phyloP scores from a whole-genome alignment of 2,797 vertebrate genomes.

The Hydrophis major region DNA sequence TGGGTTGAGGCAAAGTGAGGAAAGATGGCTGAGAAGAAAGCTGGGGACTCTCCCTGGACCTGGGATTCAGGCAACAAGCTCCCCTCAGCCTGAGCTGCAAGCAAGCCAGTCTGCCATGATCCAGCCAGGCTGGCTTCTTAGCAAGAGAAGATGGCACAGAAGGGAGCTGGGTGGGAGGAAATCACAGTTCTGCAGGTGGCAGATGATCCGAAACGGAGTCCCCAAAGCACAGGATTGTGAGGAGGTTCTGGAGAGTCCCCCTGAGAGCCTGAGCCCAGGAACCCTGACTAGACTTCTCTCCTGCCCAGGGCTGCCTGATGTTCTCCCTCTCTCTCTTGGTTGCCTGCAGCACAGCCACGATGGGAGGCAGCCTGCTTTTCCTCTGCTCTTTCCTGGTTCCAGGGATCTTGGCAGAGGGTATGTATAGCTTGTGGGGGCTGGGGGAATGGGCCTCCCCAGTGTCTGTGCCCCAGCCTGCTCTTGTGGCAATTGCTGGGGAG shows the following conservation, averaged over 20 bases:
- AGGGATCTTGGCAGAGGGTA: slow-evolving; percentile 75
- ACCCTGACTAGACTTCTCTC: background rate
- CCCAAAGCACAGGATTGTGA: background rate
- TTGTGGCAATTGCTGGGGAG: background rate
- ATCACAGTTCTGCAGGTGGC: background rate
- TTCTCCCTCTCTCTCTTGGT: background rate
- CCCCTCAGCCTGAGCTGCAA: background rate
- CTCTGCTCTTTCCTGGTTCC: slow-evolving; percentile 86
- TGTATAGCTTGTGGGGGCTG: slow-evolving; percentile 52
- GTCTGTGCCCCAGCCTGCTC: background rate
- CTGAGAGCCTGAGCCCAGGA: background rate
- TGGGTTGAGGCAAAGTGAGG: background rate
- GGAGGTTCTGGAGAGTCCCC: background rate
- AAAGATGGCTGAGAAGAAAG: background rate
- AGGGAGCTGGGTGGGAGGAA: background rate
- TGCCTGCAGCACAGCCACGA: slow-evolving; percentile 77
- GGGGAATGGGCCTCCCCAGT: too few relatives aligned
- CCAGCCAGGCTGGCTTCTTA: background rate
- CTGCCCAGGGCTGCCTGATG: background rate
- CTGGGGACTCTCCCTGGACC: background rate
- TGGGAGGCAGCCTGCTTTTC: slow-evolving; percentile 86
- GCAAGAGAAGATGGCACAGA: background rate
- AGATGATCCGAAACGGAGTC: background rate
- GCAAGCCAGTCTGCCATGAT: background rate
- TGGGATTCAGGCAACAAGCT: background rate